Percentiles rank a stretch among this genome's conserved stretches.
These are phyloP conservation scores for Drosophila mulleri DNA, from an alignment of 2,888 invertebrate species.

Conservation along the genomic window DNA sequence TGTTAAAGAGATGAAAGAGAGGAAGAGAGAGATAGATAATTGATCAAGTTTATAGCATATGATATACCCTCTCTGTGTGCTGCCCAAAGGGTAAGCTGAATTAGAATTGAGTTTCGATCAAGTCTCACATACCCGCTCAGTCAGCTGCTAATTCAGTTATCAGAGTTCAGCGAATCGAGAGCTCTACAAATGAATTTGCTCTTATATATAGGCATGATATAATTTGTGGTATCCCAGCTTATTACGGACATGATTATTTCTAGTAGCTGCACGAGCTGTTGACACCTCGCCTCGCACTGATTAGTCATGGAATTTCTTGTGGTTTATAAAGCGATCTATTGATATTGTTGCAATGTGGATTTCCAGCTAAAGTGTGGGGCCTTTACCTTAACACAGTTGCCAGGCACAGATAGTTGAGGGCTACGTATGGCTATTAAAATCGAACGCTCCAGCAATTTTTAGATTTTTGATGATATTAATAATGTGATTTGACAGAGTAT, in stretches of 20 bases:
- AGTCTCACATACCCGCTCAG: background rate
- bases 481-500: conserved; percentile 55
- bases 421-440: conserved; percentile 66
- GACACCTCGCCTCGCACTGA: conserved; percentile 37
- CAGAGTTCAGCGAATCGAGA: conserved; percentile 39
- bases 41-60: background rate
- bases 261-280: conserved; percentile 39
- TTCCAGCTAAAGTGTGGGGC: conserved; percentile 42
- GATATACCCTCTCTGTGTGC: background rate
- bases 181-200: conserved; percentile 41
- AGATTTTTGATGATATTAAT: conserved; percentile 67
- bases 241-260: conserved; percentile 22
- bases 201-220: conserved; percentile 61
- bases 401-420: conserved; percentile 23
- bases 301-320: conserved; percentile 67
- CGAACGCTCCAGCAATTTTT: conserved; percentile 82
- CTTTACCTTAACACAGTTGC: conserved; percentile 74
- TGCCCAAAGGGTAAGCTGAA: too few species aligned
- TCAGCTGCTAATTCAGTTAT: background rate
- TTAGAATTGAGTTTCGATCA: background rate
- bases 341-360: background rate
- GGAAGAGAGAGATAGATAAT: too few species aligned
- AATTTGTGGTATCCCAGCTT: conserved; percentile 51
- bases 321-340: conserved; percentile 43
- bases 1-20: background rate